Base-by-base conservation (phyloP, 2,797 vertebrate genomes). In the Champsocephalus gunnari region DNA sequence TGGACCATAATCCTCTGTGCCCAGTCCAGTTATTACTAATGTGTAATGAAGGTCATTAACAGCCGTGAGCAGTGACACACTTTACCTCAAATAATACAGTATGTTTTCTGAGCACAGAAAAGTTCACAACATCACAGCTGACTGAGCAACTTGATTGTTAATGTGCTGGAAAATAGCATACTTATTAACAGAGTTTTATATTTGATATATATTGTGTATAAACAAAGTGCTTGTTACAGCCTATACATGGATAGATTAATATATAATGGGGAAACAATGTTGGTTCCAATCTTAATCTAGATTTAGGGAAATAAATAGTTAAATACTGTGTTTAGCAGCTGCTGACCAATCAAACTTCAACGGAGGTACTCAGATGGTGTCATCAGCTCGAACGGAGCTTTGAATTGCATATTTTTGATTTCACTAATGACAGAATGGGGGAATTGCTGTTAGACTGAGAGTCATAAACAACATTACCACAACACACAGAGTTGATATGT, bases 381-480 rank as follows among this genome's bases (percentile, higher is more conserved):
- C 78, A 44, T 83, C 50, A 19, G 59, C 57, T 58, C 41, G 70
- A 55, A 64, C 73, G 34, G 34, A 9, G 50, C 62, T 79, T 73
- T 62, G 14, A 86, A 75, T 48, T 57, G 38, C 66, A 78, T 69
- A 86, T 69, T 77, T 81, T 84, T 65, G 43, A 50, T 69, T 83
- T 82, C 28, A 80, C 51, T 57, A 49, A 57, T 66, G 59, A 64
- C 54, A 73, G 70, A 38, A 72, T 49, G 12, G 19, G 28, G 51
- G 59, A 78, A 81, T 73, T 68, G 55, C 17, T n/a, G n/a, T 66
- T 48, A 57, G 7, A 60, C 9, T 32, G 19, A 24, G 47, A 57
- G 34, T 41, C 14, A 44, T 64, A 41, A 75, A 69, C 17, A 57
- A 49, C 57, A 70, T 32, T 9, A 48, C 28, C 8, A 49, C 43